These are phyloP conservation scores for Jaculus jaculus DNA, from an alignment of 2,113 vertebrate genomes.

Conservation along the genomic window DNA sequence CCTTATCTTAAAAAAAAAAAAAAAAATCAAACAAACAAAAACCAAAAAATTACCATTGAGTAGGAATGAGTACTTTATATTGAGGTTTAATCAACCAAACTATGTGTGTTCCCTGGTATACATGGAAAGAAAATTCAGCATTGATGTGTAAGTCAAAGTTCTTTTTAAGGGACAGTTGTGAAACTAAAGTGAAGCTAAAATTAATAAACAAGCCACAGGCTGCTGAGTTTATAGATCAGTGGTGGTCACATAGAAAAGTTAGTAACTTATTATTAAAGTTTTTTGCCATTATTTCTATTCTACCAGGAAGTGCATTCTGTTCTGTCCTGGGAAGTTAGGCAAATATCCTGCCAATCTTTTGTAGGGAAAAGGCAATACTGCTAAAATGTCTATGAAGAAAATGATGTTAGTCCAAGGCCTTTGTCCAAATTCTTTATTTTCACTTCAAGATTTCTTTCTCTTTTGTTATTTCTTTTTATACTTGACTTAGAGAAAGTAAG, in stretches of 20 bases:
- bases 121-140: conserved; percentile 10
- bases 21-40: background rate
- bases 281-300: background rate
- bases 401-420: background rate
- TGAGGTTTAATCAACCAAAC: background rate
- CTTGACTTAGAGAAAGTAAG: conserved; percentile 69
- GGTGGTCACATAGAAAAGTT: background rate
- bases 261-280: background rate
- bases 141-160: conserved; percentile 3
- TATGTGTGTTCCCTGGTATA: background rate
- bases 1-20: background rate
- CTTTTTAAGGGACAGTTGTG: background rate
- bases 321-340: background rate
- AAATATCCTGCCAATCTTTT: background rate
- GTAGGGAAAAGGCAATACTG: background rate
- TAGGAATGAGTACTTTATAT: background rate
- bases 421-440: background rate
- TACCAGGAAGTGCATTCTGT: background rate
- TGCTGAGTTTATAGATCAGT: background rate
- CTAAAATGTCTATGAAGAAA: background rate
- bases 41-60: background rate
- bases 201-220: conserved; percentile 24
- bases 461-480: conserved; percentile 43
- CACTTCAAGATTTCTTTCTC: conserved; percentile 41
- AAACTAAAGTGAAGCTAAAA: conserved; percentile 50